Evolutionary conservation across 2,797 vertebrate genomes (phyloP).

Genomic region (Danio albolineatus): DNA sequence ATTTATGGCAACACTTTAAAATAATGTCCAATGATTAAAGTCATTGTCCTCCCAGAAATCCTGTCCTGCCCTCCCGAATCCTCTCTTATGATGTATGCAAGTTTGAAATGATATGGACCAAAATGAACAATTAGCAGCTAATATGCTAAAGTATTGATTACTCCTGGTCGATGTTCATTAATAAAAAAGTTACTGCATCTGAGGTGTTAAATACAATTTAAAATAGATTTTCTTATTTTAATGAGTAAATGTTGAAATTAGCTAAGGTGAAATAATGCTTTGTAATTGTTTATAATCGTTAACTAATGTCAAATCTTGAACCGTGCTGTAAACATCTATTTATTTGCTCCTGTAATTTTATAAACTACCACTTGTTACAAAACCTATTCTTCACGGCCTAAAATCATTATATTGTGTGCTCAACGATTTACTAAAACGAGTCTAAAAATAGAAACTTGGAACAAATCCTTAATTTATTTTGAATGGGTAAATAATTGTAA

Average conservation of each 20-base stretch:
- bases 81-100: too few species aligned
- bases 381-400: neutral
- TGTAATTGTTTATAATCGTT: neutral
- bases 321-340: neutral
- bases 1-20: neutral
- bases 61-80: too few species aligned
- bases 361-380: neutral
- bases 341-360: neutral
- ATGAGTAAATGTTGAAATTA: neutral
- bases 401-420: too few species aligned
- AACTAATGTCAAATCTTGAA: neutral
- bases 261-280: neutral
- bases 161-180: neutral
- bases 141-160: neutral
- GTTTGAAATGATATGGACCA: too few species aligned
- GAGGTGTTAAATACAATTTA: too few species aligned
- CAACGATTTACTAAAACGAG: neutral
- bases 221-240: neutral
- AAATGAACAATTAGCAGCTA: neutral
- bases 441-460: too few species aligned
- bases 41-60: neutral
- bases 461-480: too few species aligned
- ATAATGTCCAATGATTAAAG: neutral
- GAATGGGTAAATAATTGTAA: too few species aligned
- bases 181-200: too few species aligned